A percentile compares a stretch with the other conserved stretches of the same genome.
Conservation (phyloP, 2,888 invertebrate species). For the Idaea biselata region DNA sequence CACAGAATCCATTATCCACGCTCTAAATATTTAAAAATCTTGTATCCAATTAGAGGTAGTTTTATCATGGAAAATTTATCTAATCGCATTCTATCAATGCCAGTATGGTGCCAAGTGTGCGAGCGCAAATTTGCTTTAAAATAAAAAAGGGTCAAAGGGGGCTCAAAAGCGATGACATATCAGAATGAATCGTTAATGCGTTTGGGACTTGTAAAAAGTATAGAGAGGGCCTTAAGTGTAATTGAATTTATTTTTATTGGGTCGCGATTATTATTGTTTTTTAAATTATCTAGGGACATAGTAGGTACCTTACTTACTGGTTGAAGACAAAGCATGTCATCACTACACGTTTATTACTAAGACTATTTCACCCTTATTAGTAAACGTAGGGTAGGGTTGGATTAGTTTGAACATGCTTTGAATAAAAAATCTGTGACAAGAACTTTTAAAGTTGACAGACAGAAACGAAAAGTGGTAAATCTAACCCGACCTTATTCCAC, state of each 20-base stretch:
- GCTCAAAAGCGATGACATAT: conserved; percentile 66
- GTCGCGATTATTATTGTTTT: conserved; percentile 2
- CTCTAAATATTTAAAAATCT: background rate
- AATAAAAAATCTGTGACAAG: no score
- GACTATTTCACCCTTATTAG: no score
- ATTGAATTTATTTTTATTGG: conserved; percentile 7
- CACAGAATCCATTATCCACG: background rate
- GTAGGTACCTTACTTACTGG: background rate
- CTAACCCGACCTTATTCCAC: no score
- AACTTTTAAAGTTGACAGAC: no score
- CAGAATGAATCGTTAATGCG: conserved; percentile 75
- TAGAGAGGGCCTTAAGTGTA: conserved; percentile 27
- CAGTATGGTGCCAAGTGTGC: conserved; percentile 17
- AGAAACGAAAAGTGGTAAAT: no score
- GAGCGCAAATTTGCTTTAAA: conserved; percentile 21
- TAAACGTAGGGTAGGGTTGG: no score
- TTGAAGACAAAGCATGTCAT: no score
- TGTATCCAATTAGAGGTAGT: background rate
- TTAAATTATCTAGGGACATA: background rate
- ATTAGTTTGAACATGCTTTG: no score
- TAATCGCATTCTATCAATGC: conserved; percentile 28
- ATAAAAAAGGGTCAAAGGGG: conserved; percentile 23
- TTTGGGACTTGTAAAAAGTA: conserved; percentile 30
- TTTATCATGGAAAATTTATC: conserved; percentile 16
- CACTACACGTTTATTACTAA: no score